Evolutionary conservation across 2,888 invertebrate genomes (phyloP), one percentile per base, ranked within the genome.

Genomic region (Melanotus villosus): DNA sequence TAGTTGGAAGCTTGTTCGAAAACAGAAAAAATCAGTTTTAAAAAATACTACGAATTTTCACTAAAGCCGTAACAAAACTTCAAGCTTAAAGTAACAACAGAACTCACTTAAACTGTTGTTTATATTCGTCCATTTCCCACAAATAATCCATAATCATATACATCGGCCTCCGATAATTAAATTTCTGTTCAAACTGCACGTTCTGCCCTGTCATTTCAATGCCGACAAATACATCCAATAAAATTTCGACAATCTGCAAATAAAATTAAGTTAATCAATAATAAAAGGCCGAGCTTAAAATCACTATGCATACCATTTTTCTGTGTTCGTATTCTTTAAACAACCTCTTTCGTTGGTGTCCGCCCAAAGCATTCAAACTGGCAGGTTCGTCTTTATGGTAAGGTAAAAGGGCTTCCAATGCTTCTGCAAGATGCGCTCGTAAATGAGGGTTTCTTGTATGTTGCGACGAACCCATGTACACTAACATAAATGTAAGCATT

Each of bases 201-300:
- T 93, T 95, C 82, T 97, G 95, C 0, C 98, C 98, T 0, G 97
- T 97, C 95, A 97, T 95, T 86, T 98, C 98, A 70, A 98, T 98
- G 73, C 95, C 94, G n/a, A 98, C 97, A 84, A 98, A 98, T 6
- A 98, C 97, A 80, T 95, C 91, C 64, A 98, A 85, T 23, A 98
- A 86, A 80, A 92, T 93, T 45, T 90, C 88, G 9, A 95, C 92
- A 67, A 98, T 89, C 89, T 97, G 84, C 78, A 87, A 74, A 19
- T 18, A 43, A 45, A 45, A 9, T 30, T 5, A 50, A 12, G 16
- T 45, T 10, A 16, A 10, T 4, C 14, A 36, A 14, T 4, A 54
- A 54, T 34, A 65, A 70, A n/a, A 10, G 34, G 2, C 3, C 26
- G 4, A 5, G 7, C 26, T 10, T n/a, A 10, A n/a, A n/a, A n/a